Evolutionary conservation across 2,888 invertebrate species (phyloP), one percentile per base, ranked within the genome.

Genomic region (Drosophila setosimentum): DNA sequence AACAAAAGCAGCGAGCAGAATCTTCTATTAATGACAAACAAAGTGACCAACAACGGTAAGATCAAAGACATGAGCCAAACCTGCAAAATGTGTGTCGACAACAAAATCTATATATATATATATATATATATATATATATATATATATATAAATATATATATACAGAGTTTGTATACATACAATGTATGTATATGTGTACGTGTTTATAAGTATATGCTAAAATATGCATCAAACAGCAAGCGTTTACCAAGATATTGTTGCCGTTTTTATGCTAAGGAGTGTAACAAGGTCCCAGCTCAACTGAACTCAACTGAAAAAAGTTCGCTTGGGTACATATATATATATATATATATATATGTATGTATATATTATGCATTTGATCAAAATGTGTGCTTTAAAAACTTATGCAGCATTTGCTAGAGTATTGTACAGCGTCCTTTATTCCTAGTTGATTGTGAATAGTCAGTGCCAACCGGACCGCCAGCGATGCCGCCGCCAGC

Each of bases 351-450:
- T 33, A 32, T 53, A 1, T 51, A 21, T 53, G 30, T 27, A 2
- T 54, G 4, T 35, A 50, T 50, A 29, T 66, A 32, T 73, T 68
- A 72, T 61, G 82, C 55, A 66, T 45, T 81, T 64, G 77, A 80
- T 77, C 80, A 87, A 80, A 82, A 81, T 78, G 82, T 79, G 86
- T 88, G 88, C 83, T 82, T 92, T 82, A 92, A 91, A 90, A 92
- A 90, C 91, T 91, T 92, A 91, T 92, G 92, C 90, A 92, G 92
- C 92, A 91, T 91, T 92, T 92, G 93, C 93, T 93, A 93, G 85
- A 93, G 93, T 92, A 93, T 93, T 92, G 92, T 93, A 91, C 93
- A 93, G 88, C 93, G 93, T 91, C 93, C 93, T 93, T 93, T 93
- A 89, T 92, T 92, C 82, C 93, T 93, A 93, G 88, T 91, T 91